phyloP scores from a whole-genome alignment of 2,113 vertebrate genomes.

The Tringa solitaria region DNA sequence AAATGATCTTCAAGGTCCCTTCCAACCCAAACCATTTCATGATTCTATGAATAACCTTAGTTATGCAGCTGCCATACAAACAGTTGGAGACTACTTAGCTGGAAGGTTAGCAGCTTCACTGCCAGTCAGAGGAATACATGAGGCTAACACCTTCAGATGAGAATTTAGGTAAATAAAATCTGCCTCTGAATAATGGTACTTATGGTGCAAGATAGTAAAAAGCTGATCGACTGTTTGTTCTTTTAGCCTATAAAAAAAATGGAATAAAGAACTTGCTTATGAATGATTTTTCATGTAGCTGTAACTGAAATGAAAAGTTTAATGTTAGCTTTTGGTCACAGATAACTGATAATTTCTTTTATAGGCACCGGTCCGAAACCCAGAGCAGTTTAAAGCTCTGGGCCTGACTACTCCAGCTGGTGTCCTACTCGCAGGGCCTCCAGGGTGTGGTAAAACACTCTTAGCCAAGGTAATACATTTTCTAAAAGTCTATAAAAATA shows the following conservation, averaged over 20 bases:
- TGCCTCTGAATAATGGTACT: neutral
- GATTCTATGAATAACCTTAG: neutral
- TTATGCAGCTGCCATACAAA: neutral
- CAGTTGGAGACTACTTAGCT: neutral
- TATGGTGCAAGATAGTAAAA: neutral
- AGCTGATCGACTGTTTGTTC: neutral
- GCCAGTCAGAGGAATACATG: neutral
- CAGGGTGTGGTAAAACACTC: conserved; percentile 95
- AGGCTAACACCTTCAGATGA: neutral
- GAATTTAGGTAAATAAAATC: neutral
- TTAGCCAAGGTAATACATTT: conserved; percentile 86
- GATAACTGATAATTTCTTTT: neutral
- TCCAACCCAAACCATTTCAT: neutral
- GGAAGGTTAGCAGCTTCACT: neutral
- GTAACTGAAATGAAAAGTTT: neutral
- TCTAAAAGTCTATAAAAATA: neutral
- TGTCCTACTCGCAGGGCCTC: conserved; percentile 91
- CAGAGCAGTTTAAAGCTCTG: conserved; percentile 87
- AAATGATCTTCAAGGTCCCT: neutral
- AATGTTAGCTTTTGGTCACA: neutral
- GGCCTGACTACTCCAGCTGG: conserved; percentile 90
- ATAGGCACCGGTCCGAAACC: conserved; percentile 89
- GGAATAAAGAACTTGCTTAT: neutral
- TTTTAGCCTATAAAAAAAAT: neutral
- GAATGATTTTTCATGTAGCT: neutral